These are phyloP conservation scores for Pipistrellus kuhlii DNA, from an alignment of 2,797 vertebrate species.

Conservation along the genomic window DNA sequence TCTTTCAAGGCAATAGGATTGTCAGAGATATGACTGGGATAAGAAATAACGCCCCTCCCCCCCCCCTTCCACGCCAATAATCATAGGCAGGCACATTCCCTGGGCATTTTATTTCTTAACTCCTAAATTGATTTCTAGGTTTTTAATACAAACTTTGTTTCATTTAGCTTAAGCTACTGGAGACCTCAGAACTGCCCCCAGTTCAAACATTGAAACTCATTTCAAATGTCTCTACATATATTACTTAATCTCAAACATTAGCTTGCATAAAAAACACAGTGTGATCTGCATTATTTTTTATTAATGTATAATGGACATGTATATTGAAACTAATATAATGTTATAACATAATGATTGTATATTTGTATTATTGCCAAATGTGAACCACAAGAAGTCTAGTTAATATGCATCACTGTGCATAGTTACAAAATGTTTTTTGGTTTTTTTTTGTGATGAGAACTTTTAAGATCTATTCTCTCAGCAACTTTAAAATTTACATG, in stretches of 20 bases:
- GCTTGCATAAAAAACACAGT: not conserved
- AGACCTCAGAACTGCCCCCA: not conserved
- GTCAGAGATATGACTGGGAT: not conserved
- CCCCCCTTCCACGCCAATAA: not conserved
- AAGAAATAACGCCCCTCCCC: not conserved
- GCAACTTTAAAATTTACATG: not conserved
- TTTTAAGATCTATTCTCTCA: not conserved
- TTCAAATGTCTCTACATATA: not conserved
- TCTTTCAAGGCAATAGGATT: not conserved
- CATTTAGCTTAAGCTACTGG: slow-evolving; percentile 8
- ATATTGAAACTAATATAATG: no score
- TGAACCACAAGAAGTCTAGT: not conserved
- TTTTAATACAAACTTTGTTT: slow-evolving; percentile 3
- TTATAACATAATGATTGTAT: not conserved
- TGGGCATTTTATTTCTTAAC: not conserved
- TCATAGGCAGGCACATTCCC: not conserved
- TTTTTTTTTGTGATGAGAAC: not conserved
- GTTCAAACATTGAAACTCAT: slow-evolving; percentile 8
- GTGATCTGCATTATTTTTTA: not conserved
- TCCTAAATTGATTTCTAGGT: not conserved
- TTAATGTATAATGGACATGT: not conserved
- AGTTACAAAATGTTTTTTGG: not conserved
- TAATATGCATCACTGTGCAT: not conserved
- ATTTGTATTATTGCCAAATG: not conserved
- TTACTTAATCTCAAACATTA: not conserved